Percentiles rank a stretch among this genome's conserved stretches.
Evolutionary conservation across 92 coral and sea anemone species (phyloP).

Genomic region (Epizoanthus fatuus): DNA sequence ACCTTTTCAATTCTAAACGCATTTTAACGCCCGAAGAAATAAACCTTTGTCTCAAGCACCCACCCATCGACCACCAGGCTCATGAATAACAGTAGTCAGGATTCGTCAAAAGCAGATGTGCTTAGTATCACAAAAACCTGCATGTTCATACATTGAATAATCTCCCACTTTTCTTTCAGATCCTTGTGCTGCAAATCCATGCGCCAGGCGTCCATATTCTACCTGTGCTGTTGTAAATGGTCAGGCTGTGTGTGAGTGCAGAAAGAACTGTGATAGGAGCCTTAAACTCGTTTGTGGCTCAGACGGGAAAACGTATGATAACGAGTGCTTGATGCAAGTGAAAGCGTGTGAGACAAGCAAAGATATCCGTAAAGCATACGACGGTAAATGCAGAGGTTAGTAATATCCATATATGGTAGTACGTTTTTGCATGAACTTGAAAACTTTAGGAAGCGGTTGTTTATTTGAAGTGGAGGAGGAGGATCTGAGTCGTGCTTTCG

Average conservation of each 20-base stretch:
- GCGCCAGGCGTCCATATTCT: constrained; percentile 7
- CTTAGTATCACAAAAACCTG: neutral
- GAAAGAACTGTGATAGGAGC: neutral
- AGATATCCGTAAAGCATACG: neutral
- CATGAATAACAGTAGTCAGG: neutral
- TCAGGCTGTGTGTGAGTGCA: constrained; percentile 11
- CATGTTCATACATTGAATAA: neutral
- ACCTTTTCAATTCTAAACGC: neutral
- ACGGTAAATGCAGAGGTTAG: constrained; percentile 20
- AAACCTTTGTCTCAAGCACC: neutral
- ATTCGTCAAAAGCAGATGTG: no score
- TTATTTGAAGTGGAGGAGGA: no score
- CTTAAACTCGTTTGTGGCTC: neutral
- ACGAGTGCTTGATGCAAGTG: neutral
- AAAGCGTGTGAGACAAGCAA: neutral
- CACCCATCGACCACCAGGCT: neutral
- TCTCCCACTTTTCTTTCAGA: neutral
- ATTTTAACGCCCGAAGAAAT: neutral
- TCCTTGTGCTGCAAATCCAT: neutral
- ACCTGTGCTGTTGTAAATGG: neutral
- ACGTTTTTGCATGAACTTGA: no score
- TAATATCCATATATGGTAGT: neutral
- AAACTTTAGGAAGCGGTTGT: no score
- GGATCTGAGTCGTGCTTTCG: neutral
- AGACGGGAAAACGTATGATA: neutral